These are phyloP conservation scores for Semaprochilodus insignis DNA, from an alignment of 2,797 vertebrate genomes.

Conservation along the genomic window DNA sequence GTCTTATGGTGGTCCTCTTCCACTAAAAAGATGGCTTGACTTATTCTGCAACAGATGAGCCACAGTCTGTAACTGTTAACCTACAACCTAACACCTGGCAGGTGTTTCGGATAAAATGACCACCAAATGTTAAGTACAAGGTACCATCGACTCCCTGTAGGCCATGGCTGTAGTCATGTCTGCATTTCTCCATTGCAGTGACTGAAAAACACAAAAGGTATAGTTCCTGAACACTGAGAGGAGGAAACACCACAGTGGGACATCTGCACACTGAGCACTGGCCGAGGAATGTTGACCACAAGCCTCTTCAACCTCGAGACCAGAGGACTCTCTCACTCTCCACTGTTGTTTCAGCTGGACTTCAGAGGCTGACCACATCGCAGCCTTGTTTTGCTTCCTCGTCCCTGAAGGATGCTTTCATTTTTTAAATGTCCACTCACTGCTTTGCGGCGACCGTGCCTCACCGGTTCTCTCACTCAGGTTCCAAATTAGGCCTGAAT, in stretches of 20 bases:
- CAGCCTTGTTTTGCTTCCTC: background rate
- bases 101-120: too few relatives aligned
- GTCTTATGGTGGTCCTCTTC: too few relatives aligned
- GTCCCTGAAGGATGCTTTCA: background rate
- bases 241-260: constrained; percentile 18
- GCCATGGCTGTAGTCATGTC: background rate
- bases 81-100: too few relatives aligned
- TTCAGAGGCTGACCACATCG: constrained; percentile 39
- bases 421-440: background rate
- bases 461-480: background rate
- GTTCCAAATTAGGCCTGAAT: background rate
- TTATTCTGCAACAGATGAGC: too few relatives aligned
- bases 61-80: too few relatives aligned
- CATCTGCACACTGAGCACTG: constrained; percentile 25
- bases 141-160: background rate
- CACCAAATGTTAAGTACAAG: too few relatives aligned
- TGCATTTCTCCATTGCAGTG: background rate
- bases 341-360: constrained; percentile 54
- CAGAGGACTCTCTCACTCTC: constrained; percentile 58
- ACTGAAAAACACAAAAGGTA: constrained; percentile 40
- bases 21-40: too few relatives aligned
- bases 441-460: background rate
- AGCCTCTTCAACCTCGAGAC: constrained; percentile 60
- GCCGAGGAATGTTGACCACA: constrained; percentile 66
- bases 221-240: constrained; percentile 5